Evolutionary conservation across 2,888 invertebrate species (phyloP), one percentile per base, ranked within the genome.

Genomic region (Blera fallax): DNA sequence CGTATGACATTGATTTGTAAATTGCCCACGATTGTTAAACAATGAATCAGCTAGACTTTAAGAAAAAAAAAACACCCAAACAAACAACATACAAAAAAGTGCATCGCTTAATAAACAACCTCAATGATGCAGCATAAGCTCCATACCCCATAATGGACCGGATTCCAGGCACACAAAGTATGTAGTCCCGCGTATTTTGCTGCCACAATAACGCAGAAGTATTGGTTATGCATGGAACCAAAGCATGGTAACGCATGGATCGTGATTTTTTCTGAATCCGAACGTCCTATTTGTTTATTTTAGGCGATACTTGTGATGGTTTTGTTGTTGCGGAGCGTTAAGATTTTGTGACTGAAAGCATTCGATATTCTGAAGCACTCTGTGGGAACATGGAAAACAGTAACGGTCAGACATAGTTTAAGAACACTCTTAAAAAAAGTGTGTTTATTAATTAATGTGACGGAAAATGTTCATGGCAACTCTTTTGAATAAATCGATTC

Each of bases 1-100:
- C 64, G 64, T 16, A 58, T 67, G 80, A 80, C 80, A 73, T 73
- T 80, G 80, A 80, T 80, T 80, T 73, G 80, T 80, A 80, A 80
- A 80, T 80, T 80, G 73, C 73, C 73, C 65, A 60, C 65, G 58
- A 80, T 40, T 73, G 50, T 67, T 16, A 32, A 73, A 60, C 80
- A 73, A 80, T 73, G 73, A 80, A 80, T 73, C 73, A 79, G 72
- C 70, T 70, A 58, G 65, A 79, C 45, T 48, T 58, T 27, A 29
- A 43, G 5, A 24, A 16, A 24, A 34, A 56, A 58, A 32, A 34
- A 52, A 32, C 32, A 54, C 8, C 14, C 40, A 64, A 74, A 56
- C 43, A 54, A 64, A 74, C 48, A 72, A 50, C 24, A 60, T 16
- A 50, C 27, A 40, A 62, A 24, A 74, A 52, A 37, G 10, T 37